Base-by-base conservation (phyloP, 2,797 vertebrate species). In the Cossypha niveicapilla region DNA sequence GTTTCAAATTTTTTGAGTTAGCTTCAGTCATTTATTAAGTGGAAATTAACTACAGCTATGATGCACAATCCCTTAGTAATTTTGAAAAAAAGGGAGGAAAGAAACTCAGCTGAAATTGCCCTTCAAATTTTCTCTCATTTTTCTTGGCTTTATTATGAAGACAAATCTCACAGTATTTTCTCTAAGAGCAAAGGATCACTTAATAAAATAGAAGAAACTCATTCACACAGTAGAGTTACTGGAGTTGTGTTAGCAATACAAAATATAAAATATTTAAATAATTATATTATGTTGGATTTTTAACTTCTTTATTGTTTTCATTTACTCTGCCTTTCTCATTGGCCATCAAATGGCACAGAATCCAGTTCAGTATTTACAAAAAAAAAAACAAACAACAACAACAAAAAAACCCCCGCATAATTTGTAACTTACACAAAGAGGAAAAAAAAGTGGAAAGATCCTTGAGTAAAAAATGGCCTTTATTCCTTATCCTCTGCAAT, bases 251-350 rank as follows among this genome's bases (percentile, higher is more conserved):
- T 75, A 62, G 15, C 14, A 35, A n/a, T 41, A 57, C 16, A 19
- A 57, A 73, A 87, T 41, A 57, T 16, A 15, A 57, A 73, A 87
- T 32, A n/a, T 54, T 41, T 13, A 71, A 83, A 72, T 50, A 50
- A 45, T 62, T 0, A 3, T n/a, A 60, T 25, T 51, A 22, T 42
- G 32, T 34, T 51, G 6, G 2, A 3, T 0, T 32, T 30, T 70
- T 45, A 2, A 57, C 34, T 17, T 50, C 3, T 32, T 94, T 58
- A 18, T 14, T 70, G 3, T 62, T 80, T 63, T 60, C 2, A 37
- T 74, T 81, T 72, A 5, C n/a, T n/a, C 58, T 76, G 15, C 6
- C 23, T 66, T 57, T 41, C 28, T 41, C 1, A 0, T 25, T 71
- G 56, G 17, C 7, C 10, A n/a, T 48, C 18, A 81, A 67, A 80